Evolutionary conservation across 2,888 invertebrate genomes (phyloP), one percentile per base, ranked within the genome.

Genomic region (Anthophora plumipes): DNA sequence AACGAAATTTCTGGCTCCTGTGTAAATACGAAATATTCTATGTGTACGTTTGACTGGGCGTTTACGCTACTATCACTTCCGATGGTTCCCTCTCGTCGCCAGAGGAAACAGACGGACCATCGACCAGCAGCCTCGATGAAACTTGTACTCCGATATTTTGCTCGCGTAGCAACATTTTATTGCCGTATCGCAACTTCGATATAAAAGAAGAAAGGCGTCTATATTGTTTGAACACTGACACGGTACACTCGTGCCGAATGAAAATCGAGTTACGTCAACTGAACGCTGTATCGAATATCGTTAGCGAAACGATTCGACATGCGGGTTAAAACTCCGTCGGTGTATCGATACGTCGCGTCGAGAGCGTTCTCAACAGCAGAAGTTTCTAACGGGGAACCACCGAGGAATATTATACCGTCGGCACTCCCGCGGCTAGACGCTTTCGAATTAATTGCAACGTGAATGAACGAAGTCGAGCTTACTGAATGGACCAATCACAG

Each of bases 401-500:
- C 22, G 17, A 43, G 43, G 54, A 54, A 31, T 61, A 20, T 63
- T 55, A 25, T 20, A 41, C n/a, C 72, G 60, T 48, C 69, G 22
- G 11, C 50, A 52, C 17, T 52, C 43, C 67, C 17, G 31, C 46
- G 50, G 54, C 55, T 60, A 64, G 61, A 50, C 63, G 77, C 71
- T 80, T 86, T 86, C 82, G 77, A 64, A 82, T 87, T 88, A 86
- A 87, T 88, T 77, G 80, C 77, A 64, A 82, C 82, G 77, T 84
- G 86, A 88, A 84, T 82, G 84, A 87, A 82, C 74, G 72, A 59
- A 48, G 72, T 31, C 59, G 31, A 59, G 70, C 60, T 52, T 57
- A 59, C 63, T 77, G 88, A 89, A 86, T 82, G 77, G 80, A 80
- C 77, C 84, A 88, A 88, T 88, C 88, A 85, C 82, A 61, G 75